Conservation (phyloP, 1,140 invertebrate genomes). For the Lanistes nyassanus region DNA sequence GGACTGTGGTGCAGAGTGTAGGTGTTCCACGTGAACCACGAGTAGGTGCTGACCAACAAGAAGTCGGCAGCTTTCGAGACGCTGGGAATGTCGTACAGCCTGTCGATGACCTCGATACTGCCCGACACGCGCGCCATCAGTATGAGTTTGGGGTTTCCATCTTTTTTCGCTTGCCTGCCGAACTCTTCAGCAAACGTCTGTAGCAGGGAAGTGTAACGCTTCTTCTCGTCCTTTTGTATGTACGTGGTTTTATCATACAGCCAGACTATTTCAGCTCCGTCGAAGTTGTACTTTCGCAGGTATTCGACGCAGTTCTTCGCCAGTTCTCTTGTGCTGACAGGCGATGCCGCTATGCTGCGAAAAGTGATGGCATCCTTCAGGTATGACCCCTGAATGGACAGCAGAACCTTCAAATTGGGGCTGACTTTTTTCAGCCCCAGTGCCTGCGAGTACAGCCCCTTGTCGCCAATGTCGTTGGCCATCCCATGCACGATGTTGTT, state of each 20-base stretch:
- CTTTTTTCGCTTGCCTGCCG: not conserved
- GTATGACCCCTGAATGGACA: not conserved
- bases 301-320: not conserved
- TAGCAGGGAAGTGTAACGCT: not conserved
- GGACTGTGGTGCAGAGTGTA: not conserved
- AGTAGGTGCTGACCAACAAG: not conserved
- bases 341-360: not conserved
- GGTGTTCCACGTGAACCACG: not conserved
- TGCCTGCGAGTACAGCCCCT: not conserved
- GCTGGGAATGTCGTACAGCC: not conserved
- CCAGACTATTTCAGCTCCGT: not conserved
- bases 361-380: not conserved
- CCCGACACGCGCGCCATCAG: not conserved
- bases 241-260: no score
- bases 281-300: not conserved
- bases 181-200: no score
- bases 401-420: not conserved
- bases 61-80: not conserved
- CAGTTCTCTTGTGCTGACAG: not conserved
- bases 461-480: not conserved
- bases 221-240: not conserved
- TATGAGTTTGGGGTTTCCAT: not conserved
- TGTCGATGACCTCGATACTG: not conserved
- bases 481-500: not conserved
- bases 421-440: not conserved